Conservation (phyloP, 2,113 vertebrate species). For the Gopherus evgoodei region DNA sequence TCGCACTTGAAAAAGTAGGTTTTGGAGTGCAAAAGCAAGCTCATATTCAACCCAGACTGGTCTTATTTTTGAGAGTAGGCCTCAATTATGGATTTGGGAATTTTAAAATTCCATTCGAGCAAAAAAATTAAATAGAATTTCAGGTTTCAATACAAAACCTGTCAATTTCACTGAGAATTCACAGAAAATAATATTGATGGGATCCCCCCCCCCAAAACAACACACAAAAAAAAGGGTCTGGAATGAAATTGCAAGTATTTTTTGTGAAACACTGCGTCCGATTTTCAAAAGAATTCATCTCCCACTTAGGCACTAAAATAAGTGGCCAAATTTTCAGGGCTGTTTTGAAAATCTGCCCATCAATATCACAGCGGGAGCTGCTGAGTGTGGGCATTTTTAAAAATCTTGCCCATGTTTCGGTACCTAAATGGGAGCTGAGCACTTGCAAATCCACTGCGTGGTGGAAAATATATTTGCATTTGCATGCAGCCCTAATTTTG, state of each 20-base stretch:
- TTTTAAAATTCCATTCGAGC: not conserved
- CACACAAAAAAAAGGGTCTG: not conserved
- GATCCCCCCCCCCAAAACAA: not conserved
- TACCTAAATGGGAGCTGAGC: not conserved
- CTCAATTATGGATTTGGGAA: not conserved
- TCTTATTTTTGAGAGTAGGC: not conserved
- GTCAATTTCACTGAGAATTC: not conserved
- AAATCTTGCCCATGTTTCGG: not conserved
- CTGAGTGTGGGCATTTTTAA: not conserved
- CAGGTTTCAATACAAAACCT: not conserved
- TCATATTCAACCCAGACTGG: not conserved
- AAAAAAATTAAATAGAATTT: not conserved
- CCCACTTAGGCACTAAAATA: not conserved
- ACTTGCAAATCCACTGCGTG: not conserved
- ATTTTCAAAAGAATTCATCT: not conserved
- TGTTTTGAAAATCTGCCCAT: not conserved
- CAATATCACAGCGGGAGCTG: not conserved
- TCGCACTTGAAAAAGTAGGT: not conserved
- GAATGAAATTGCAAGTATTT: not conserved
- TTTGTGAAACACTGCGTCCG: fast-evolving
- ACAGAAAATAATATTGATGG: not conserved
- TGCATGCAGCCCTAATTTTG: not conserved
- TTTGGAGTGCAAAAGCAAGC: not conserved
- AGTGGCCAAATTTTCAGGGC: not conserved
- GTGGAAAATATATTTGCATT: not conserved